A percentile compares a stretch with the other conserved stretches of the same genome.
phyloP scores from a whole-genome alignment of 2,888 invertebrate genomes.

The Marasmarcha lunaedactyla region DNA sequence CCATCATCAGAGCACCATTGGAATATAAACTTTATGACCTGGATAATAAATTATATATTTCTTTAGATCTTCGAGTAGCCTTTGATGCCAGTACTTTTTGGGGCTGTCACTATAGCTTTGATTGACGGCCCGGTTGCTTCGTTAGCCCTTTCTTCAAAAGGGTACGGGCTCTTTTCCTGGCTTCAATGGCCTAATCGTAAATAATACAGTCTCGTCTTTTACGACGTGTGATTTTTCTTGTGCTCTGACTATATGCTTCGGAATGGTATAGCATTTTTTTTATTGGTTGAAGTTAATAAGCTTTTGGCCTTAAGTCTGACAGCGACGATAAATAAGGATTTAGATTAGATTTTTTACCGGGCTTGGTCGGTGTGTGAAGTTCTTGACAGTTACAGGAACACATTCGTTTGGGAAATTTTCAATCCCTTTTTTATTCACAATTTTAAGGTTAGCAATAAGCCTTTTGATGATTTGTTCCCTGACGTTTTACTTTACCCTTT shows the following conservation, averaged over 20 bases:
- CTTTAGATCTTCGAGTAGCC: not conserved
- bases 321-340: too few relatives aligned
- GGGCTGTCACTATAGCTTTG: constrained; percentile 27
- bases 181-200: constrained; percentile 22
- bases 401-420: too few relatives aligned
- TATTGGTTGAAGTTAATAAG: constrained; percentile 2
- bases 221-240: constrained; percentile 42
- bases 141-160: constrained; percentile 42
- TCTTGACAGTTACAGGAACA: too few relatives aligned
- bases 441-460: too few relatives aligned
- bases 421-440: too few relatives aligned
- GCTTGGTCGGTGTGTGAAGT: too few relatives aligned
- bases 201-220: constrained; percentile 37
- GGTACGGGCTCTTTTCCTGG: constrained; percentile 23
- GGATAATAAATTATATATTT: not conserved
- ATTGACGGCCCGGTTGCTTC: constrained; percentile 48
- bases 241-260: constrained; percentile 16
- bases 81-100: constrained; percentile 21
- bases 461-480: too few relatives aligned
- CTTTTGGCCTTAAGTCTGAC: too few relatives aligned
- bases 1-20: not conserved
- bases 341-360: too few relatives aligned
- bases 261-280: constrained; percentile 6
- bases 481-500: too few relatives aligned
- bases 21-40: not conserved